These are phyloP conservation scores for Magallana gigas DNA, from an alignment of 1,140 invertebrate species.

Conservation along the genomic window DNA sequence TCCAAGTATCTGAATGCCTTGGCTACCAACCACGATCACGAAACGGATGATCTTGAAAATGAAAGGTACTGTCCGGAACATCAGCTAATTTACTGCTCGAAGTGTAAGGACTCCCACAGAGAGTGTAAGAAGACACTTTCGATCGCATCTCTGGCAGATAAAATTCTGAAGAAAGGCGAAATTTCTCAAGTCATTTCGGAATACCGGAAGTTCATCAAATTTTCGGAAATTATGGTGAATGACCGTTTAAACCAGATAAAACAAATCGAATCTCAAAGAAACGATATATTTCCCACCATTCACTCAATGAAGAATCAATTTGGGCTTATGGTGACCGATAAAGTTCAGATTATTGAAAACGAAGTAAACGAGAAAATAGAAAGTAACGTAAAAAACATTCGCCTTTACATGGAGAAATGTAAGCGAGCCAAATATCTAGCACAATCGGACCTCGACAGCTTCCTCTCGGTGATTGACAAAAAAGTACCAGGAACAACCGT, in stretches of 20 bases:
- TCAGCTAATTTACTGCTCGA: conserved; percentile 2
- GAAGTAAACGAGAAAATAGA: neutral
- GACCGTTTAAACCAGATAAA: conserved; percentile 27
- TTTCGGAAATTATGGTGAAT: conserved; percentile 27
- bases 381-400: neutral
- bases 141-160: conserved; percentile 5
- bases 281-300: conserved; percentile 10
- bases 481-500: neutral
- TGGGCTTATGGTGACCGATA: neutral
- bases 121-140: conserved; percentile 26
- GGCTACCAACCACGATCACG: conserved; percentile 37
- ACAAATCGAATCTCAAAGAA: conserved; percentile 16
- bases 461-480: neutral
- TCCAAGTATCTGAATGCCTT: conserved; percentile 32
- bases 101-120: conserved; percentile 24
- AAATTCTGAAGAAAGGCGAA: conserved; percentile 1
- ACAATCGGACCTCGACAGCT: neutral
- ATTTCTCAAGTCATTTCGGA: conserved; percentile 17
- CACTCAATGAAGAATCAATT: neutral
- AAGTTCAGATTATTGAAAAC: neutral
- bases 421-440: conserved; percentile 13
- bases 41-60: conserved; percentile 33
- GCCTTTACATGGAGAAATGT: conserved; percentile 23
- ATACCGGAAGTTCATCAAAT: conserved; percentile 18
- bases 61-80: conserved; percentile 41